Conservation (phyloP, 2,797 vertebrate genomes). For the Aviceda cuculoides region DNA sequence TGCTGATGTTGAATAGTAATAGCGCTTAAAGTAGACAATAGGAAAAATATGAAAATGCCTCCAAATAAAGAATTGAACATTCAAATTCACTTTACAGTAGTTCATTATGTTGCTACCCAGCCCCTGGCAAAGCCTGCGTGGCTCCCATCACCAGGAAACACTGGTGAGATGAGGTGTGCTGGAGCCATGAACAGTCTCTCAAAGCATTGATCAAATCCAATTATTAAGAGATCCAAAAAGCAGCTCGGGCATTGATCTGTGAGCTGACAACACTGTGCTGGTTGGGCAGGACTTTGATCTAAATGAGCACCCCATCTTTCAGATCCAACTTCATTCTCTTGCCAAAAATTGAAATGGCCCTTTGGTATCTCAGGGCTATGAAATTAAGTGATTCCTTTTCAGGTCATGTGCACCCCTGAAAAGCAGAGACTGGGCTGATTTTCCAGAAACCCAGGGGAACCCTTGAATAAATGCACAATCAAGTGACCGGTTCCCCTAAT, state of each 20-base stretch:
- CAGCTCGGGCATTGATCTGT: neutral
- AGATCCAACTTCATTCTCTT: neutral
- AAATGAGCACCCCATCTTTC: neutral
- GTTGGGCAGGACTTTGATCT: neutral
- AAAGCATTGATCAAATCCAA: neutral
- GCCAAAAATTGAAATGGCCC: neutral
- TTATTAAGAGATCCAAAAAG: neutral
- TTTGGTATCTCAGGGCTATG: neutral
- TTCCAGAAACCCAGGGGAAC: neutral
- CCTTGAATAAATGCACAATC: neutral
- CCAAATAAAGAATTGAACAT: neutral
- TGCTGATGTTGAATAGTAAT: neutral
- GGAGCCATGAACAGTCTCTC: neutral
- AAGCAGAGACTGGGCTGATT: neutral
- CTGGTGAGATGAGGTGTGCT: neutral
- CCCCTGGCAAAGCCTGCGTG: neutral
- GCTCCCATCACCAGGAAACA: neutral
- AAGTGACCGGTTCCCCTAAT: neutral
- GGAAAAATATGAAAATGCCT: neutral
- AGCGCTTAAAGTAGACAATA: neutral
- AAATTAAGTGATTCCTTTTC: neutral
- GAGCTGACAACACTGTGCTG: neutral
- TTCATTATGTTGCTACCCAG: accelerated
- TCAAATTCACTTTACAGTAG: neutral
- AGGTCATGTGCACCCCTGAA: neutral